These are phyloP conservation scores for Sipha flava DNA, from an alignment of 1,140 invertebrate species.

Conservation along the genomic window DNA sequence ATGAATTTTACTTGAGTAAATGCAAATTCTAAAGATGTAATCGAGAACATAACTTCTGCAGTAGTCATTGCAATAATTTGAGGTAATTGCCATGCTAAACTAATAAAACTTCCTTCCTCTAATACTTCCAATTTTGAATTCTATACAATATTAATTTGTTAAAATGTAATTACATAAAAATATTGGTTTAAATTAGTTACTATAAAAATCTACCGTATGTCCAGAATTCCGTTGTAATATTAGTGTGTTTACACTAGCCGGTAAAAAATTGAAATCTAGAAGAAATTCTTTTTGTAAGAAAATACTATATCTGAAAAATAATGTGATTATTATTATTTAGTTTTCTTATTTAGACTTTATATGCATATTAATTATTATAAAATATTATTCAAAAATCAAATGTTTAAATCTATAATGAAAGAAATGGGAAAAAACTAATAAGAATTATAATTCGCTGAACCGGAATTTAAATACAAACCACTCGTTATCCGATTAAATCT, in stretches of 20 bases:
- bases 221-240: background rate
- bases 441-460: too few species aligned
- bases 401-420: too few species aligned
- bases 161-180: background rate
- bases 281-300: background rate
- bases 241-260: background rate
- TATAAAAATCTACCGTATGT: background rate
- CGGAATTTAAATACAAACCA: too few species aligned
- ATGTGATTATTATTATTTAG: background rate
- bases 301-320: background rate
- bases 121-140: background rate
- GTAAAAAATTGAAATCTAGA: background rate
- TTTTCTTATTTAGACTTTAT: too few species aligned
- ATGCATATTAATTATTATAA: too few species aligned
- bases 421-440: too few species aligned
- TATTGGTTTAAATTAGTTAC: background rate
- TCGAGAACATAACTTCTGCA: constrained; percentile 57
- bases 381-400: too few species aligned
- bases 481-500: too few species aligned
- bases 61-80: constrained; percentile 57
- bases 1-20: constrained; percentile 52
- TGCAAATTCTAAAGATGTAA: constrained; percentile 59
- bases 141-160: background rate
- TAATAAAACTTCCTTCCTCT: constrained; percentile 39
- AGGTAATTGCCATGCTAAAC: constrained; percentile 54